These are phyloP conservation scores for Cololabis saira DNA, from an alignment of 2,113 vertebrate genomes.

Conservation along the genomic window DNA sequence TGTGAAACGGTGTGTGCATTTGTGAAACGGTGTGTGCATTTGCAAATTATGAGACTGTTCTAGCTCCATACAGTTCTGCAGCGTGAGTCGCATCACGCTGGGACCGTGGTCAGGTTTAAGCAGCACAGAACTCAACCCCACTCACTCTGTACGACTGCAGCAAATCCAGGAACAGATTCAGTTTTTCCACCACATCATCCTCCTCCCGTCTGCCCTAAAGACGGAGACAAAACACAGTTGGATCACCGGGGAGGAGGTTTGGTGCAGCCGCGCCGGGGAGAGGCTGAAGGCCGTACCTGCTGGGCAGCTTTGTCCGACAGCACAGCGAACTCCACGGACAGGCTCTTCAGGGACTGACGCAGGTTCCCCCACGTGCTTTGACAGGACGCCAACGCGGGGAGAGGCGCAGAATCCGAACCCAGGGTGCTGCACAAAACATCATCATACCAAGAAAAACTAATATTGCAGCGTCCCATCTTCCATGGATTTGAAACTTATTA, in stretches of 20 bases:
- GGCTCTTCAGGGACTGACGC: slow-evolving; percentile 90
- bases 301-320: slow-evolving; percentile 93
- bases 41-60: too few relatives aligned
- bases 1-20: too few relatives aligned
- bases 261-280: slow-evolving; percentile 10
- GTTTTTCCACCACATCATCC: slow-evolving; percentile 95
- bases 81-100: too few relatives aligned
- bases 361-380: slow-evolving; percentile 89
- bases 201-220: slow-evolving; percentile 93
- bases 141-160: slow-evolving; percentile 96
- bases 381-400: slow-evolving; percentile 88
- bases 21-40: too few relatives aligned
- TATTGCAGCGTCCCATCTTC: slow-evolving; percentile 18
- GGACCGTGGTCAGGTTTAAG: background rate
- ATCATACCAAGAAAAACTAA: slow-evolving; percentile 15
- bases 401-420: slow-evolving; percentile 88
- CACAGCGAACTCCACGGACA: slow-evolving; percentile 92
- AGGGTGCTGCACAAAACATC: slow-evolving; percentile 80
- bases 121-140: slow-evolving; percentile 24
- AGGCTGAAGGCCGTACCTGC: slow-evolving; percentile 83
- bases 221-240: slow-evolving; percentile 48
- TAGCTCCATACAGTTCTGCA: too few relatives aligned
- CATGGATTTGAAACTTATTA: slow-evolving; percentile 15
- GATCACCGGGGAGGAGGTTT: slow-evolving; percentile 12
- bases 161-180: slow-evolving; percentile 95